A percentile compares a stretch with the other conserved stretches of the same genome.
Evolutionary conservation across 1,140 invertebrate species (phyloP).

Genomic region (Matsumurasca onukii): DNA sequence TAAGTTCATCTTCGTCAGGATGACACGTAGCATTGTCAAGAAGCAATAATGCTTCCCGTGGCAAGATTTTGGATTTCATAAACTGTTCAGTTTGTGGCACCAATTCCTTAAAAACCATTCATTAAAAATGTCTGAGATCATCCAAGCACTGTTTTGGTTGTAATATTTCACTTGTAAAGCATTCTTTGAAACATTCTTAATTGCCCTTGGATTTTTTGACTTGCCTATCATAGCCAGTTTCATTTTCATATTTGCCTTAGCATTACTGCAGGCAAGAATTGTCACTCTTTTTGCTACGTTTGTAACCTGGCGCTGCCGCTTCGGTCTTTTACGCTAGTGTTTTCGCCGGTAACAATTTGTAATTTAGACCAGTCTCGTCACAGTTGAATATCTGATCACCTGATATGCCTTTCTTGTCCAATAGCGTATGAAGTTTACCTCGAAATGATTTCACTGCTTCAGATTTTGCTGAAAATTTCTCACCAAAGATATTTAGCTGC

Average conservation of each 20-base stretch:
- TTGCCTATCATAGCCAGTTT: constrained; percentile 43
- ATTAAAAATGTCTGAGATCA: constrained; percentile 44
- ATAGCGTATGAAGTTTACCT: constrained; percentile 28
- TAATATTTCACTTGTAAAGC: constrained; percentile 43
- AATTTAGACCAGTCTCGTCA: constrained; percentile 45
- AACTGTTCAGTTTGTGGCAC: constrained; percentile 37
- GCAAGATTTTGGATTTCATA: constrained; percentile 42
- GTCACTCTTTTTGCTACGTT: constrained; percentile 39
- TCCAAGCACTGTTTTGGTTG: constrained; percentile 46
- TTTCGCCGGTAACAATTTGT: constrained; percentile 40
- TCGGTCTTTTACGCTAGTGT: constrained; percentile 37
- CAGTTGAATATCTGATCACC: constrained; percentile 44
- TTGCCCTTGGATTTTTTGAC: constrained; percentile 42
- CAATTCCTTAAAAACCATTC: constrained; percentile 44
- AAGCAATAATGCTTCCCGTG: constrained; percentile 47
- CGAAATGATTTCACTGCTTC: constrained; percentile 23
- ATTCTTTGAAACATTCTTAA: constrained; percentile 42
- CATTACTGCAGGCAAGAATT: constrained; percentile 40
- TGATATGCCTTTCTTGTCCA: constrained; percentile 28
- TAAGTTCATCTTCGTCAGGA: constrained; percentile 33
- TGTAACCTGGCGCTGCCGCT: constrained; percentile 38
- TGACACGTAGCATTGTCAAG: constrained; percentile 46
- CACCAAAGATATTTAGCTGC: constrained; percentile 34
- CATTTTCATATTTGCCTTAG: constrained; percentile 41
- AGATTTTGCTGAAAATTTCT: constrained; percentile 36